Conservation (phyloP, 2,797 vertebrate species). For the Ptychadena robeensis region DNA sequence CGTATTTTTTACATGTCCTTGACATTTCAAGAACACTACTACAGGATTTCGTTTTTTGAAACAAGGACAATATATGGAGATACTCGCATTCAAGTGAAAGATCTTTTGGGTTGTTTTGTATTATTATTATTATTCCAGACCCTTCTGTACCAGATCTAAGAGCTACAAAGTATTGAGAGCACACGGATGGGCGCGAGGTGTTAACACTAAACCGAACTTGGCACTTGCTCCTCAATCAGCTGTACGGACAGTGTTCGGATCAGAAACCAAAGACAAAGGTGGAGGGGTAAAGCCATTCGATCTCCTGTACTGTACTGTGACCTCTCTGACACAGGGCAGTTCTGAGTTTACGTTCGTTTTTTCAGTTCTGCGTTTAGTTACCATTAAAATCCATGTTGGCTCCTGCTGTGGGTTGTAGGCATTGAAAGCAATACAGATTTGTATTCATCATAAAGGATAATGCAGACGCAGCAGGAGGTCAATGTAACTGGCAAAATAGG, state of each 20-base stretch:
- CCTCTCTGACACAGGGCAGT: neutral
- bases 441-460: too few relatives aligned
- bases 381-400: neutral
- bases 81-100: neutral
- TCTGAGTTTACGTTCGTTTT: too few relatives aligned
- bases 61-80: neutral
- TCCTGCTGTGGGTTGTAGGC: constrained; percentile 62
- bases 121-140: constrained; percentile 1
- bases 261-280: constrained; percentile 54
- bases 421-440: constrained; percentile 64
- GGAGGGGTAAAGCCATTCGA: neutral
- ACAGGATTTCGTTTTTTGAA: neutral
- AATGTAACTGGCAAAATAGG: too few relatives aligned
- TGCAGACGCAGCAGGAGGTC: too few relatives aligned
- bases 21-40: neutral
- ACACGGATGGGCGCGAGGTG: neutral
- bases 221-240: neutral
- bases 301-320: too few relatives aligned
- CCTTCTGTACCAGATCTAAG: neutral
- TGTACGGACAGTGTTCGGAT: neutral
- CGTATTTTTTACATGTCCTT: neutral
- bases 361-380: too few relatives aligned
- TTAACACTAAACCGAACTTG: neutral
- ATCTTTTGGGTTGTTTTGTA: neutral
- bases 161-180: constrained; percentile 26